A percentile compares a stretch with the other conserved stretches of the same genome.
phyloP scores from a whole-genome alignment of 2,797 vertebrate species.

The Vultur gryphus region DNA sequence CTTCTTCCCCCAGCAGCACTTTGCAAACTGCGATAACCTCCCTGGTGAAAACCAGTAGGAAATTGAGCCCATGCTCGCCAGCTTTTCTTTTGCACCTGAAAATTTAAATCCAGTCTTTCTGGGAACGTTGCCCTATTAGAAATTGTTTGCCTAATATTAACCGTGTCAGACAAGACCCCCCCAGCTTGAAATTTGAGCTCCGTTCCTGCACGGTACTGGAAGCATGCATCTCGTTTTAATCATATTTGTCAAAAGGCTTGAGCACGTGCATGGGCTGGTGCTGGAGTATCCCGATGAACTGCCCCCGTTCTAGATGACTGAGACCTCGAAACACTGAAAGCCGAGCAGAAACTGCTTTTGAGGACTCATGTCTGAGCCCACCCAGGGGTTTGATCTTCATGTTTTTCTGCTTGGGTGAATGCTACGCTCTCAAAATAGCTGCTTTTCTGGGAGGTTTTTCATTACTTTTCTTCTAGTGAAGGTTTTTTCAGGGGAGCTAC shows the following conservation, averaged over 20 bases:
- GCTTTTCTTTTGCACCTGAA: background rate
- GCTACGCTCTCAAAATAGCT: background rate
- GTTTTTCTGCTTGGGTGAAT: background rate
- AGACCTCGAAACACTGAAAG: background rate
- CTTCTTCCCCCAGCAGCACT: background rate
- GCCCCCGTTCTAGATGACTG: background rate
- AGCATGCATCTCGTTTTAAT: background rate
- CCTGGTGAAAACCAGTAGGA: background rate
- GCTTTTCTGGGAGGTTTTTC: background rate
- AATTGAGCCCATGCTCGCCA: accelerated
- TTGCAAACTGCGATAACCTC: background rate
- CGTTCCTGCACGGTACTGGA: background rate
- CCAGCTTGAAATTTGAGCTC: background rate
- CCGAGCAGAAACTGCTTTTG: background rate
- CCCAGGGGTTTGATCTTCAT: background rate
- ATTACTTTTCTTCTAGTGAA: background rate
- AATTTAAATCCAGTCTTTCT: background rate
- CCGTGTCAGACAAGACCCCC: background rate
- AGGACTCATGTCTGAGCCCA: background rate
- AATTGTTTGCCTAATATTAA: background rate
- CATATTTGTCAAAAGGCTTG: background rate
- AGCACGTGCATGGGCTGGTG: accelerated
- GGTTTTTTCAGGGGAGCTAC: background rate
- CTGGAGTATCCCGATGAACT: background rate
- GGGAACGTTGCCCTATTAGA: background rate